Conservation (phyloP, 1,140 invertebrate species). For the Drosophila takahashii region DNA sequence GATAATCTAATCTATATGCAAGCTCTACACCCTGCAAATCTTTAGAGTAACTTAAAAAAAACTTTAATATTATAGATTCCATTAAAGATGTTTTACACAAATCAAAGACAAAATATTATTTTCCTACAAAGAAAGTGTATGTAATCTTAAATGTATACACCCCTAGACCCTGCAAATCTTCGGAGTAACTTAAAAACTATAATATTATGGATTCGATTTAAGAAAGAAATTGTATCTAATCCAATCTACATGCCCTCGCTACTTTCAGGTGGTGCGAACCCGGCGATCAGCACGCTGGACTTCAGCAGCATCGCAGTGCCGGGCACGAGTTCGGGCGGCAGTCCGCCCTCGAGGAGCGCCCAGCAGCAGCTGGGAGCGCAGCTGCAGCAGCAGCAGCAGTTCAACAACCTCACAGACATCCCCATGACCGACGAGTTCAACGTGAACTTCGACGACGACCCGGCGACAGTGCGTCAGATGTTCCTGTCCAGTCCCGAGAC, state of each 20-base stretch:
- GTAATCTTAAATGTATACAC: too few species aligned
- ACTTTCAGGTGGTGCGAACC: conserved; percentile 15
- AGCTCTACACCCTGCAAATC: too few species aligned
- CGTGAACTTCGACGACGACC: conserved; percentile 90
- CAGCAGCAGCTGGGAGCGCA: conserved; percentile 21
- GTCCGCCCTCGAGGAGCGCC: conserved; percentile 39
- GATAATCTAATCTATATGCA: too few species aligned
- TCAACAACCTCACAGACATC: conserved; percentile 56
- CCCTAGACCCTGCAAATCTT: too few species aligned
- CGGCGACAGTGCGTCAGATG: conserved; percentile 94
- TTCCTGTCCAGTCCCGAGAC: conserved; percentile 97
- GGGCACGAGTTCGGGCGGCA: conserved; percentile 79
- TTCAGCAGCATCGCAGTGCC: conserved; percentile 95
- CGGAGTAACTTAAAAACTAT: too few species aligned
- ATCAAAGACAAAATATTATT: too few species aligned
- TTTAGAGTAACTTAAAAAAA: too few species aligned
- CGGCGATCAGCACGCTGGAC: conserved; percentile 87
- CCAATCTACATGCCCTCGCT: neutral
- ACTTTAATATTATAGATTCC: too few species aligned
- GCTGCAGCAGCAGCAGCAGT: conserved; percentile 59
- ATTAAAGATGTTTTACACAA: too few species aligned
- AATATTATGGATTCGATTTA: too few species aligned
- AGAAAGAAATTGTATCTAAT: too few species aligned
- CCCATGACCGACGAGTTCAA: conserved; percentile 79
- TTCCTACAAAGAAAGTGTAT: too few species aligned